Conservation (phyloP, 2,888 invertebrate genomes). For the Hartigia nigra region DNA sequence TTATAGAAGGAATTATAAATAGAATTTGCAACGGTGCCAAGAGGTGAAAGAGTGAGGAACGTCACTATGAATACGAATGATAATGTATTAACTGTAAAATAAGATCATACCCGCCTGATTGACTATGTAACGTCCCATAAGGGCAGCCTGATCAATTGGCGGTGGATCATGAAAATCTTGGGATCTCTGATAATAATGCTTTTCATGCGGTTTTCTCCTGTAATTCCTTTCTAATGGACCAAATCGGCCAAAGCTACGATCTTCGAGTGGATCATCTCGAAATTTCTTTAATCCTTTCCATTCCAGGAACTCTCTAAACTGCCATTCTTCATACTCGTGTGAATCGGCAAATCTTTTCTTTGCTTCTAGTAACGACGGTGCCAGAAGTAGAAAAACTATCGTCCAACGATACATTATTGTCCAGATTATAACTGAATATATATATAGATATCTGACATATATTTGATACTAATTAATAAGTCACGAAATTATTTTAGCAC, state of each 20-base stretch:
- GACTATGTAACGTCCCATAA: slow-evolving; percentile 79
- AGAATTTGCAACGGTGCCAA: not conserved
- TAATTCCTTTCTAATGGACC: not conserved
- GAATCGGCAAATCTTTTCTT: not conserved
- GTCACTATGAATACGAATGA: not conserved
- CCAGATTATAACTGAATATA: not conserved
- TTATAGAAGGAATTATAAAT: not conserved
- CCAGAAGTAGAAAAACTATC: not conserved
- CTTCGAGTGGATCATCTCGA: not conserved
- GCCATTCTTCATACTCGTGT: slow-evolving; percentile 25
- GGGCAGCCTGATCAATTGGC: slow-evolving; percentile 71
- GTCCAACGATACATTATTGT: not conserved
- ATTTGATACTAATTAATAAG: not conserved
- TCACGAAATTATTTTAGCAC: not conserved
- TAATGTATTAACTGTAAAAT: not conserved
- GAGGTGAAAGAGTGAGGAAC: not conserved
- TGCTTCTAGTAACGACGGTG: not conserved
- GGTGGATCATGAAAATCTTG: slow-evolving; percentile 66
- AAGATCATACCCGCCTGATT: slow-evolving; percentile 73
- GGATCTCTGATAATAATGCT: not conserved
- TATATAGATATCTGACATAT: not conserved
- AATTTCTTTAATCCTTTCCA: slow-evolving; percentile 30
- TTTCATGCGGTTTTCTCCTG: not conserved
- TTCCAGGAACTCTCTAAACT: slow-evolving; percentile 36
- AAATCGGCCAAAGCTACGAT: not conserved